Conservation (phyloP, 2,113 vertebrate species). For the Rhinolophus sinicus region DNA sequence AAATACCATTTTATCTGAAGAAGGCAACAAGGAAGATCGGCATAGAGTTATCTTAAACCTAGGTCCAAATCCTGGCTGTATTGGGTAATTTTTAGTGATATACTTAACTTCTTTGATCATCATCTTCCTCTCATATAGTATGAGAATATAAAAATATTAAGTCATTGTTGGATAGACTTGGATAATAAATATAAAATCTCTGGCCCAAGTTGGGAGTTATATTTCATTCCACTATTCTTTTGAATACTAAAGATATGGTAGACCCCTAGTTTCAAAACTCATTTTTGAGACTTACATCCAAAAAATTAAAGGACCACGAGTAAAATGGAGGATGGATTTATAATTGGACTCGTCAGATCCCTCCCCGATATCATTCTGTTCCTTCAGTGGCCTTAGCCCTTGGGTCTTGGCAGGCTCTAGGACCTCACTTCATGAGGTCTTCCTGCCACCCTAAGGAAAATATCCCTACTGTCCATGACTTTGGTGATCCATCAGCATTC, state of each 20-base stretch:
- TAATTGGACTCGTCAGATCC: not conserved
- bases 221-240: not conserved
- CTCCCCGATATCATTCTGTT: not conserved
- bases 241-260: not conserved
- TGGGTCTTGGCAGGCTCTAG: not conserved
- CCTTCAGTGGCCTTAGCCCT: not conserved
- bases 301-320: not conserved
- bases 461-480: not conserved
- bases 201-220: not conserved
- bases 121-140: not conserved
- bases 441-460: constrained; percentile 11
- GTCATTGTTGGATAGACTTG: not conserved
- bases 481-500: not conserved
- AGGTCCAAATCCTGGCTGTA: not conserved
- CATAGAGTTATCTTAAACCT: not conserved
- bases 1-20: constrained; percentile 6
- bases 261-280: not conserved
- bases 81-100: not conserved
- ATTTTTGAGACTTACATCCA: not conserved
- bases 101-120: not conserved
- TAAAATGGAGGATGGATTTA: not conserved
- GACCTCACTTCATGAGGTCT: not conserved
- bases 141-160: constrained; percentile 36
- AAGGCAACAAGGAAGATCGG: not conserved
- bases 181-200: not conserved